A percentile compares a stretch with the other conserved stretches of the same genome.
These are phyloP conservation scores for Taurulus bubalis DNA, from an alignment of 2,113 vertebrate species.

Conservation along the genomic window DNA sequence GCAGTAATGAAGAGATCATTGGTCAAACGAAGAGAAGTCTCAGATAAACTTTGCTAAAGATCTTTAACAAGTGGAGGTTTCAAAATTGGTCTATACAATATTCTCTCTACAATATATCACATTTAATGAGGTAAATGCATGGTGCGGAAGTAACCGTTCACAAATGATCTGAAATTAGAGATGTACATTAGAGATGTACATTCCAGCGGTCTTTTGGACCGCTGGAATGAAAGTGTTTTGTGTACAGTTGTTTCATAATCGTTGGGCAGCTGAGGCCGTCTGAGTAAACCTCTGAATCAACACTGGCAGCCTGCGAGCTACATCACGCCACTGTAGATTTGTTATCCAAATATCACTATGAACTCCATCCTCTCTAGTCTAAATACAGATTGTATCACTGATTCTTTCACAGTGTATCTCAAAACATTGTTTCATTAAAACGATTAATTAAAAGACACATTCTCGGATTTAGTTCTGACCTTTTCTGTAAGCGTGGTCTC, in stretches of 20 bases:
- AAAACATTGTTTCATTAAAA: slow-evolving; percentile 8
- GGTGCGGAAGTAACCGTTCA: not conserved
- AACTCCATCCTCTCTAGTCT: not conserved
- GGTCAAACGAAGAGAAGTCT: not conserved
- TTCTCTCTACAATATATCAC: not conserved
- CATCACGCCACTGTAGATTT: slow-evolving; percentile 20
- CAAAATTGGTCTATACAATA: not conserved
- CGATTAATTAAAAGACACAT: slow-evolving; percentile 27
- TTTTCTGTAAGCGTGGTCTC: slow-evolving; percentile 4
- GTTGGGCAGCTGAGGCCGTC: not conserved
- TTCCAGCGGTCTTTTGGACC: too few relatives aligned
- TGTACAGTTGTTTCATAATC: not conserved
- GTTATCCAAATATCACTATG: not conserved
- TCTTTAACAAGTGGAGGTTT: not conserved
- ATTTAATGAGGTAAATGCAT: not conserved
- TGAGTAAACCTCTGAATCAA: slow-evolving; percentile 25
- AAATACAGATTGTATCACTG: not conserved
- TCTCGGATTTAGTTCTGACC: slow-evolving; percentile 30
- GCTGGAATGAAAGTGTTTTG: not conserved
- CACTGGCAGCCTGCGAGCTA: not conserved
- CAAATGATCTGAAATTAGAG: not conserved
- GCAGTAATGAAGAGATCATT: not conserved
- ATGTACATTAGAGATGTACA: not conserved
- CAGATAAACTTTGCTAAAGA: not conserved
- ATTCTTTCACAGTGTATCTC: not conserved